Evolutionary conservation across 2,888 invertebrate genomes (phyloP), one percentile per base, ranked within the genome.

Genomic region (Leptinotarsa peninsularis): DNA sequence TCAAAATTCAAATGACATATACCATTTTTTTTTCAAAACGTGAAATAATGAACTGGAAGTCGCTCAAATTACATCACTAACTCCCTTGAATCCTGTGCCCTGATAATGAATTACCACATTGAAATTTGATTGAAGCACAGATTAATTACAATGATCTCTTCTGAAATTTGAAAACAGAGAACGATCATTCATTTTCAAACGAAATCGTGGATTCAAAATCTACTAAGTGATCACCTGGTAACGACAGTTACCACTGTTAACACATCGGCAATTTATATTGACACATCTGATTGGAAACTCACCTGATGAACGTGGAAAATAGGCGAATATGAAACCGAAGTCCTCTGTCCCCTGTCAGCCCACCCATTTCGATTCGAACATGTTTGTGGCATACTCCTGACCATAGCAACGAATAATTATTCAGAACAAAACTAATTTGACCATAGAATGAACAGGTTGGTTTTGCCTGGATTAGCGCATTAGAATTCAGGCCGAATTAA

Each of bases 401-500:
- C 63, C 63, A 63, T 63, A 43, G 63, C 77, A 73, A 63, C 71
- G 75, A 68, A 73, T 74, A 73, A 73, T 75, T 75, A 75, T 73
- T 75, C 73, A 67, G 71, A 74, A 76, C 75, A 76, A 76, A 78
- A 75, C 78, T 78, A 78, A 78, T 76, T 75, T 69, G 73, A 73
- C 78, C 72, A 72, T 73, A 71, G 69, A 78, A 75, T 70, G 78
- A 78, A 71, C 78, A 76, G 76, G 73, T 76, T 69, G 75, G 78
- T 72, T 73, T 71, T 66, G 43, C 63, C 17, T 63, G 73, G 73
- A 78, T 78, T 78, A 76, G 76, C 75, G 73, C 67, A 76, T 78
- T 71, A 69, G 71, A 76, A 75, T 78, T 76, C 74, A 78, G 73
- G 73, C 67, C 69, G 72, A 78, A 78, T 78, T 78, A 78, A 78